These are phyloP conservation scores for Hirundichthys speculiger DNA, from an alignment of 2,113 vertebrate genomes.

Conservation along the genomic window DNA sequence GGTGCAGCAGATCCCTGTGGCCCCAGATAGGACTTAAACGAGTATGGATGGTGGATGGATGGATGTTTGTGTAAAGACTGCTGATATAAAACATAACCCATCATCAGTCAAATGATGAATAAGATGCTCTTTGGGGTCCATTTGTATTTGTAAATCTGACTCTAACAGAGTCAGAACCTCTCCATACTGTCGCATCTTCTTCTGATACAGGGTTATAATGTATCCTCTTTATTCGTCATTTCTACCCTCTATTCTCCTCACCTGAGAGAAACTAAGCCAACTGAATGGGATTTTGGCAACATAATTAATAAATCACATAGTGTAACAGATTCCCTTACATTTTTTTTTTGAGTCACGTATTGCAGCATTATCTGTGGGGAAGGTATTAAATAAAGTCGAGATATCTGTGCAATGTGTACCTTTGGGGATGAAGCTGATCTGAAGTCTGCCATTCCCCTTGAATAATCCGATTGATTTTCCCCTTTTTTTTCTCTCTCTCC, in stretches of 20 bases:
- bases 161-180: no score
- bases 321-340: conserved; percentile 11
- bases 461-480: conserved; percentile 44
- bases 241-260: conserved; percentile 3
- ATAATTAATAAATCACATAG: conserved; percentile 22
- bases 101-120: no score
- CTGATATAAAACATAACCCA: no score
- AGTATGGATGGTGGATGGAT: no score
- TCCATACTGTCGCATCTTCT: no score
- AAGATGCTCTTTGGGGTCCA: no score
- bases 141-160: no score
- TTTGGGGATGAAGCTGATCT: conserved; percentile 27
- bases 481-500: background rate
- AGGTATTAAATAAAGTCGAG: conserved; percentile 24
- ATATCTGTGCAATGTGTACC: conserved; percentile 26
- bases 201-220: no score
- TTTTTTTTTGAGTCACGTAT: conserved; percentile 12
- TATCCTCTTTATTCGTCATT: background rate
- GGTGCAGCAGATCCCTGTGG: no score
- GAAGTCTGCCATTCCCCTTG: conserved; percentile 43
- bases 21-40: no score
- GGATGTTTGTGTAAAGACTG: no score
- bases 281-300: conserved; percentile 2
- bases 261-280: conserved; percentile 14
- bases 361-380: conserved; percentile 20